These are phyloP conservation scores for Gortyna flavago DNA, from an alignment of 2,888 invertebrate species.

Conservation along the genomic window DNA sequence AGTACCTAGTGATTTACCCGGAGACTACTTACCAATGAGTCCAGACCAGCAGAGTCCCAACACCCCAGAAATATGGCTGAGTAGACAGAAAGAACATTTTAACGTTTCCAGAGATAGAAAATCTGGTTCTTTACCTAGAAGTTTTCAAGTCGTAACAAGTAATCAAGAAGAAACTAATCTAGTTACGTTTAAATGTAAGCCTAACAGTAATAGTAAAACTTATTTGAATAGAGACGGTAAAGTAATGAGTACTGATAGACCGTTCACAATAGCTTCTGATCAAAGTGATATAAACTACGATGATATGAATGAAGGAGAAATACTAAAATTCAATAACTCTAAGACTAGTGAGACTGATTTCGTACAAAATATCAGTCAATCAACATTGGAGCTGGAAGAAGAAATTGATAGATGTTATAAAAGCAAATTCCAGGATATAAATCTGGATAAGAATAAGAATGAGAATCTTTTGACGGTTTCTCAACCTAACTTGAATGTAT, in stretches of 20 bases:
- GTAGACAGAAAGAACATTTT: conserved; percentile 92
- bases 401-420: conserved; percentile 89
- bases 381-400: conserved; percentile 87
- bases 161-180: conserved; percentile 86
- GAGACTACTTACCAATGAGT: conserved; percentile 86
- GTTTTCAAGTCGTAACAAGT: conserved; percentile 92
- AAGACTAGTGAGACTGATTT: conserved; percentile 80
- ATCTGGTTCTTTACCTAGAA: conserved; percentile 94
- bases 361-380: conserved; percentile 85
- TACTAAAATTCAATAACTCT: conserved; percentile 84
- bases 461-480: conserved; percentile 79
- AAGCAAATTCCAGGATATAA: conserved; percentile 84
- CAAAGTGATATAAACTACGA: conserved; percentile 92
- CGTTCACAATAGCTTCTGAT: conserved; percentile 93
- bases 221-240: conserved; percentile 91
- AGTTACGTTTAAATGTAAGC: conserved; percentile 85
- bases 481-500: conserved; percentile 87
- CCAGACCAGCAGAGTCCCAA: conserved; percentile 90
- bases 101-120: conserved; percentile 92
- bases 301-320: conserved; percentile 88
- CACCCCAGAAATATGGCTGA: conserved; percentile 92
- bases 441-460: conserved; percentile 82
- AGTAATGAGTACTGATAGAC: conserved; percentile 91
- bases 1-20: conserved; percentile 71
- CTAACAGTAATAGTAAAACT: conserved; percentile 85